Percentiles rank a stretch among this genome's conserved stretches.
phyloP scores from a whole-genome alignment of 1,140 invertebrate species.

The Phthorimaea operculella region DNA sequence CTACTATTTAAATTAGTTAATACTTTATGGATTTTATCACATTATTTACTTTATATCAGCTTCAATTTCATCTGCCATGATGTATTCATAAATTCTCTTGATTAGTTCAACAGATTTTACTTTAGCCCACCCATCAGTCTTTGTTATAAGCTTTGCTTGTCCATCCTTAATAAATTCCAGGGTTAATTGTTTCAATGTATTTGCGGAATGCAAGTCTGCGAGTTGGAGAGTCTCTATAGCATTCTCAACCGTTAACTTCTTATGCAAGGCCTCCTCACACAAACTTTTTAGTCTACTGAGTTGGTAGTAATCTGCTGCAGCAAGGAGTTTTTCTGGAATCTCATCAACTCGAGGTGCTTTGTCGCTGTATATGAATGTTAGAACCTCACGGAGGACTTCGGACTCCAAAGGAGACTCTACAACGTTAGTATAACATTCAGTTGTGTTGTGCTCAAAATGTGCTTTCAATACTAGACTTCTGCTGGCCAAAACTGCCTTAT shows the following conservation, averaged over 20 bases:
- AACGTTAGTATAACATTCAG: constrained; percentile 71
- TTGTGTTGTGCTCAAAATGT: constrained; percentile 79
- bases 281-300: constrained; percentile 52
- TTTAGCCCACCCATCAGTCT: constrained; percentile 53
- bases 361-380: constrained; percentile 77
- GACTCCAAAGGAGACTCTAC: constrained; percentile 69
- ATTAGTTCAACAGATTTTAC: constrained; percentile 53
- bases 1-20: too few species aligned
- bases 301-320: constrained; percentile 60
- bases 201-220: constrained; percentile 55
- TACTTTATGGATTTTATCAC: too few species aligned
- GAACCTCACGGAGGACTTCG: constrained; percentile 73
- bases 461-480: constrained; percentile 75
- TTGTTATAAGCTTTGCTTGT: constrained; percentile 51
- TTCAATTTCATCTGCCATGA: constrained; percentile 51
- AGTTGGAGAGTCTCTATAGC: constrained; percentile 54
- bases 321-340: constrained; percentile 54
- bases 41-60: constrained; percentile 34
- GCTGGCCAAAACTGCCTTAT: constrained; percentile 54
- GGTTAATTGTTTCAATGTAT: constrained; percentile 38
- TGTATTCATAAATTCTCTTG: constrained; percentile 58
- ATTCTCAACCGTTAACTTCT: constrained; percentile 58
- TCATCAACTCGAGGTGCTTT: constrained; percentile 69
- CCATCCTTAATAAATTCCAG: constrained; percentile 62
- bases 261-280: constrained; percentile 56